These are phyloP conservation scores for Zaprionus africanus DNA, from an alignment of 1,140 invertebrate species.

Conservation along the genomic window DNA sequence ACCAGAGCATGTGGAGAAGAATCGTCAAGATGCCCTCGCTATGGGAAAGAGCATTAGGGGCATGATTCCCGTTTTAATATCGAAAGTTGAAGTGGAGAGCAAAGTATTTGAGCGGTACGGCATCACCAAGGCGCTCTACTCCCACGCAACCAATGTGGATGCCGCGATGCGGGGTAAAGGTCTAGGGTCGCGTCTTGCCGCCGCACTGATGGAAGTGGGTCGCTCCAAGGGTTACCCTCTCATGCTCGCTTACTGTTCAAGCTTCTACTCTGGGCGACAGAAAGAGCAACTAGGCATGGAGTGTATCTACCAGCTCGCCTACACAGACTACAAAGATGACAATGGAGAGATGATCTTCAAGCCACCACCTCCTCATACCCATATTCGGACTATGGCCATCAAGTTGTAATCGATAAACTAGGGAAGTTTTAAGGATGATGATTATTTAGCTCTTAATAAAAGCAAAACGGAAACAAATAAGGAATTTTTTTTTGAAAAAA, in stretches of 20 bases:
- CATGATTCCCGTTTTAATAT: conserved; percentile 20
- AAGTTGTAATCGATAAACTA: conserved; percentile 27
- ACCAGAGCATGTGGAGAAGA: conserved; percentile 38
- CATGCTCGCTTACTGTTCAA: conserved; percentile 51
- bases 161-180: conserved; percentile 52
- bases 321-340: conserved; percentile 43
- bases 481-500: too few species aligned
- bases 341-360: conserved; percentile 39
- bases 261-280: conserved; percentile 52
- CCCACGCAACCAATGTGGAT: conserved; percentile 47
- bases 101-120: conserved; percentile 48
- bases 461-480: too few species aligned
- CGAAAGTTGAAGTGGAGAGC: conserved; percentile 33
- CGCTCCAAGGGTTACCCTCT: conserved; percentile 42
- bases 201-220: conserved; percentile 54
- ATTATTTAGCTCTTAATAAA: too few species aligned
- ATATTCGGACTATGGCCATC: conserved; percentile 39
- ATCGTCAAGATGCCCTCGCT: conserved; percentile 26
- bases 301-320: conserved; percentile 31
- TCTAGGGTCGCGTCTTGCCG: conserved; percentile 37
- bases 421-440: too few species aligned
- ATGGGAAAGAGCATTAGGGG: conserved; percentile 28
- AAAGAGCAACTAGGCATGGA: conserved; percentile 53
- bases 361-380: conserved; percentile 40
- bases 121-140: conserved; percentile 40